Evolutionary conservation across 2,113 vertebrate genomes (phyloP).

Genomic region (Python bivittatus): DNA sequence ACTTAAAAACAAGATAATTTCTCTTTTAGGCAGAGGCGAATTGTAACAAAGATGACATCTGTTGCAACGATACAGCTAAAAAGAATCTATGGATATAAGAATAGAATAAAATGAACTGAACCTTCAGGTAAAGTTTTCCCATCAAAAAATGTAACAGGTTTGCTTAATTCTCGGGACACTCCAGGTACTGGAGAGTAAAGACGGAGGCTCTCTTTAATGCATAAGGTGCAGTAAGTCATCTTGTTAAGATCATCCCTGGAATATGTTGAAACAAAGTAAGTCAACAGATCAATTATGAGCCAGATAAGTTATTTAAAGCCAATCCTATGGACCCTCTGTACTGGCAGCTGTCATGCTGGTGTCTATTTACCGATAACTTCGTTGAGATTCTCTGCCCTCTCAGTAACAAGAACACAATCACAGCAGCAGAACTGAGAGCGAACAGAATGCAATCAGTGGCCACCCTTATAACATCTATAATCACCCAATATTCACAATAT

Average conservation of each 20-base stretch:
- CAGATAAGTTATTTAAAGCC: neutral
- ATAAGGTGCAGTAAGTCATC: slow-evolving; percentile 89
- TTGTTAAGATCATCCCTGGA: slow-evolving; percentile 85
- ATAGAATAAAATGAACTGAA: slow-evolving; percentile 46
- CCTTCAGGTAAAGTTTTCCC: slow-evolving; percentile 83
- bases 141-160: slow-evolving; percentile 84
- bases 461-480: neutral
- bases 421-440: neutral
- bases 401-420: neutral
- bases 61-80: neutral
- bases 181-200: slow-evolving; percentile 80
- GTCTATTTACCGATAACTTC: neutral
- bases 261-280: neutral
- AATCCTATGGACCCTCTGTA: neutral
- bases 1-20: neutral
- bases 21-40: neutral
- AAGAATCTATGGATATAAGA: neutral
- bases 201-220: slow-evolving; percentile 87
- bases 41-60: neutral
- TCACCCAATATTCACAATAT: neutral
- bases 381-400: too few species aligned
- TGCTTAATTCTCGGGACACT: slow-evolving; percentile 68
- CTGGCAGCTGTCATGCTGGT: neutral
- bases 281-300: neutral
- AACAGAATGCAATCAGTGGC: neutral